phyloP scores from a whole-genome alignment of 1,140 invertebrate species.

The Riptortus pedestris region DNA sequence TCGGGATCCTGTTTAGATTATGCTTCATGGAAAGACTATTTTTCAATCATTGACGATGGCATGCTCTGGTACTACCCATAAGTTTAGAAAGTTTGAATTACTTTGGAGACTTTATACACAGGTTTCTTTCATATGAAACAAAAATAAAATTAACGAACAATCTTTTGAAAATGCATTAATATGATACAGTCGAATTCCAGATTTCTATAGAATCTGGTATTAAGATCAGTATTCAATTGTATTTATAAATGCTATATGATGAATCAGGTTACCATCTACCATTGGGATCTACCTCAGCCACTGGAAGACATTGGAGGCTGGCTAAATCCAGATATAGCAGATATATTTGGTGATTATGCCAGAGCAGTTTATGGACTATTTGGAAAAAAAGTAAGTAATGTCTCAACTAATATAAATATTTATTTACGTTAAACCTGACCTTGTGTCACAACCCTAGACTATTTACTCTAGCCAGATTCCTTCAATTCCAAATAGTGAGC shows the following conservation, averaged over 20 bases:
- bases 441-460: neutral
- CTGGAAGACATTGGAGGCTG: constrained; percentile 49
- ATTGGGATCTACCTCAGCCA: constrained; percentile 42
- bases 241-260: constrained; percentile 29
- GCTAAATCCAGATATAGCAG: constrained; percentile 44
- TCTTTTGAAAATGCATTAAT: too few species aligned
- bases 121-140: too few species aligned
- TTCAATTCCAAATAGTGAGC: neutral
- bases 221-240: neutral
- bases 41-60: too few species aligned
- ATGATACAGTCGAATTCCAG: too few species aligned
- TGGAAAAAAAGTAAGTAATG: constrained; percentile 36
- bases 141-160: too few species aligned
- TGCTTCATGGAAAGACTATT: too few species aligned
- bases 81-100: too few species aligned
- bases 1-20: too few species aligned
- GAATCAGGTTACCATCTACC: constrained; percentile 40
- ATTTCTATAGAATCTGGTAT: neutral
- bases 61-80: too few species aligned
- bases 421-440: too few species aligned
- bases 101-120: too few species aligned
- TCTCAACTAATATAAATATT: too few species aligned
- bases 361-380: constrained; percentile 41
- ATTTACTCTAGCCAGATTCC: neutral
- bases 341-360: constrained; percentile 31